These are phyloP conservation scores for Dipus sagitta DNA, from an alignment of 2,797 vertebrate species.

Conservation along the genomic window DNA sequence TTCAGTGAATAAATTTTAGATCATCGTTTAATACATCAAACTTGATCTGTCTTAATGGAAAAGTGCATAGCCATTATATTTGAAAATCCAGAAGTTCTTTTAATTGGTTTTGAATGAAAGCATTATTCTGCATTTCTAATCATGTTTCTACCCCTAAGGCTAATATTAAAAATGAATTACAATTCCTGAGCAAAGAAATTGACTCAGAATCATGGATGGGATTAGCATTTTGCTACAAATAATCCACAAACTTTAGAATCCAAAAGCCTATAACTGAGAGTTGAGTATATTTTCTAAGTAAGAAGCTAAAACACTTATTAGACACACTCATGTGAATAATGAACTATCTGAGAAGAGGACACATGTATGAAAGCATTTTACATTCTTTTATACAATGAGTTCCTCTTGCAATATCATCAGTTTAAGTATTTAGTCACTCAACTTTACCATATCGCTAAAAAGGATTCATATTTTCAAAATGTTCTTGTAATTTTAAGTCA, in stretches of 20 bases:
- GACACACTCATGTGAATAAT: slow-evolving; percentile 72
- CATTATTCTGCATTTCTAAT: slow-evolving; percentile 82
- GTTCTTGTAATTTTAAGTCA: slow-evolving; percentile 44
- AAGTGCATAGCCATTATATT: slow-evolving; percentile 72
- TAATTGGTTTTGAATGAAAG: slow-evolving; percentile 83
- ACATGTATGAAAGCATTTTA: slow-evolving; percentile 55
- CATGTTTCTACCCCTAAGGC: slow-evolving; percentile 80
- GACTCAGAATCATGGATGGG: slow-evolving; percentile 70
- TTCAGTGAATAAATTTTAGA: slow-evolving; percentile 73
- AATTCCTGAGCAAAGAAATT: slow-evolving; percentile 79
- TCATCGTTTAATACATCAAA: slow-evolving; percentile 73
- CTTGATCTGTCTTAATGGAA: slow-evolving; percentile 54
- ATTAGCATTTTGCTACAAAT: slow-evolving; percentile 81
- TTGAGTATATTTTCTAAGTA: slow-evolving; percentile 70
- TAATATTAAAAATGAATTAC: slow-evolving; percentile 84
- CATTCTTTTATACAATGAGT: slow-evolving; percentile 26
- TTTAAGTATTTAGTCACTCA: slow-evolving; percentile 51
- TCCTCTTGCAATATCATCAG: slow-evolving; percentile 27
- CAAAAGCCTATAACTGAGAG: slow-evolving; percentile 70
- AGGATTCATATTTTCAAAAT: background rate
- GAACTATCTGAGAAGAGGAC: slow-evolving; percentile 55
- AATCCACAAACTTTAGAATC: slow-evolving; percentile 77
- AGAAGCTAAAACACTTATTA: slow-evolving; percentile 63
- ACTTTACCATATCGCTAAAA: slow-evolving; percentile 61
- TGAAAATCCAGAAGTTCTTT: slow-evolving; percentile 76